These are phyloP conservation scores for Ametastegia equiseti DNA, from an alignment of 2,888 invertebrate genomes.

Conservation along the genomic window DNA sequence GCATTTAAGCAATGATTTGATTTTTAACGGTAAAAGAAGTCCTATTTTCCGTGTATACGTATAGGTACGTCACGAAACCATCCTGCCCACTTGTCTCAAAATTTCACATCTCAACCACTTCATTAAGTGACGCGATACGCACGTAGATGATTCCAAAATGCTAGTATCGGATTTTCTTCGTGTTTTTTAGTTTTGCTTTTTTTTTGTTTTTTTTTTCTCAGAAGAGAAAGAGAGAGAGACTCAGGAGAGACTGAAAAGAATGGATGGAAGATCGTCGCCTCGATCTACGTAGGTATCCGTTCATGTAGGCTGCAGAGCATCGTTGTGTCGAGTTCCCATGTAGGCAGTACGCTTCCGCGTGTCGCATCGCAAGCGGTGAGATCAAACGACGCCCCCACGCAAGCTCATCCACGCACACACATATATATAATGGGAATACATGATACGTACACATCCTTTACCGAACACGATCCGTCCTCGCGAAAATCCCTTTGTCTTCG, in stretches of 20 bases:
- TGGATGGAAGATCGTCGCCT: background rate
- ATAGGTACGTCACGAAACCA: too few relatives aligned
- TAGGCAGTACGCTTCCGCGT: conserved; percentile 25
- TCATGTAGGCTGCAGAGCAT: background rate
- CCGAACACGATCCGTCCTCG: conserved; percentile 1
- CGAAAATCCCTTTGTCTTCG: conserved; percentile 34
- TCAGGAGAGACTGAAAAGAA: background rate
- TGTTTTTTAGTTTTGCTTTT: too few relatives aligned
- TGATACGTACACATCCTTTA: background rate
- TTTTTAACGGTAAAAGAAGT: too few relatives aligned
- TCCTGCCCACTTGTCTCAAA: too few relatives aligned
- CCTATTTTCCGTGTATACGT: too few relatives aligned
- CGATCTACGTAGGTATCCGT: background rate
- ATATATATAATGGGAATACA: background rate
- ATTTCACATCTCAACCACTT: too few relatives aligned
- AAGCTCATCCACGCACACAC: background rate
- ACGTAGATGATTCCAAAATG: too few relatives aligned
- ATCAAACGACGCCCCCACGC: conserved; percentile 35
- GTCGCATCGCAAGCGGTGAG: conserved; percentile 14
- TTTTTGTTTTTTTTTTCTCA: too few relatives aligned
- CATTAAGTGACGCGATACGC: too few relatives aligned
- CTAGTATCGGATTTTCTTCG: too few relatives aligned
- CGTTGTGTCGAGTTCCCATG: conserved; percentile 1
- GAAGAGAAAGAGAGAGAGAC: background rate
- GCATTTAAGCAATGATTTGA: too few relatives aligned